Base-by-base conservation (phyloP, 1,140 invertebrate genomes). In the Zaprionus vittiger region DNA sequence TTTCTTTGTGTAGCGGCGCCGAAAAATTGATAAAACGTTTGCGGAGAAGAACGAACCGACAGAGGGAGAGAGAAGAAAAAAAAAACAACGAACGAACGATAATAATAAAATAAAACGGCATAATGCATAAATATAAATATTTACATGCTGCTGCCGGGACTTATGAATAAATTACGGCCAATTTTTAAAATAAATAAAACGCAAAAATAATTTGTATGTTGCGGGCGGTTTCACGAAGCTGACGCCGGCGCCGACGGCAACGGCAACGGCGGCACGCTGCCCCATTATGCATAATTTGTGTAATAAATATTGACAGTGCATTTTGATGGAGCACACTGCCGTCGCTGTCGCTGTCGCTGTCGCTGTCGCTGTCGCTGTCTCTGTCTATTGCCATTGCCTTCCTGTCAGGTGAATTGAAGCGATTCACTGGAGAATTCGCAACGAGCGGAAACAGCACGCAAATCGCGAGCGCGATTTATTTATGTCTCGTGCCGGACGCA, bases 121-220 rank as follows among this genome's bases (percentile, higher is more conserved):
- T 87, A 80, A 83, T 87, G 77, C 83, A 87, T 87, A 78, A 87
- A 87, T 87, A 87, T 87, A 87, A 87, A 87, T 85, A 87, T 87
- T 87, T 83, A 87, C 83, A 87, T 75, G 73, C 79, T 75, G 73
- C 79, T 77, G 49, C 63, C 69, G 77, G 73, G 83, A 87, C 73
- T 87, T 87, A 83, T 87, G 83, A 87, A 87, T 87, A 87, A 87
- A 87, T 87, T 87, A 87, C 61, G 83, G 77, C 73, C 83, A 87
- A 87, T 87, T 87, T 87, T 87, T 83, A 87, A 87, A 87, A 87
- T 87, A 87, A 87, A 87, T 87, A 87, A 87, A 87, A 89, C 80
- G 80, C 68, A 89, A 89, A 87, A 89, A 83, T 89, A 87, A 87
- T 87, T 83, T 87, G 80, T 87, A 79, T 84, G 60, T 44, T 71